These are phyloP conservation scores for Drosophila recens DNA, from an alignment of 2,888 invertebrate species.

Conservation along the genomic window DNA sequence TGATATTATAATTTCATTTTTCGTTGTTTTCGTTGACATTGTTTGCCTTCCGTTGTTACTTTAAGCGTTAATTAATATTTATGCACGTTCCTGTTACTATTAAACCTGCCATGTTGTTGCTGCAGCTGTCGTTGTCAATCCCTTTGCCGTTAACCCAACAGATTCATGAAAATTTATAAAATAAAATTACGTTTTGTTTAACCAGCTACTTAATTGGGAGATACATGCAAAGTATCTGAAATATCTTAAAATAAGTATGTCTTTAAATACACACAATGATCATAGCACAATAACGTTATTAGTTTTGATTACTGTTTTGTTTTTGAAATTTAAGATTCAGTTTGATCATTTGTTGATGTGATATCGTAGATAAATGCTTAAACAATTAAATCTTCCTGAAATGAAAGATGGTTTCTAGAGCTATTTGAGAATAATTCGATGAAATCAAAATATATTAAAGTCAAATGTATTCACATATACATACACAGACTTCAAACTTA, in stretches of 20 bases:
- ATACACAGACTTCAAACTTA: too few relatives aligned
- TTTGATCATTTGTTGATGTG: not conserved
- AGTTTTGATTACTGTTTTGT: not conserved
- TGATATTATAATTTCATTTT: conserved; percentile 38
- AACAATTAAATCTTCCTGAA: too few relatives aligned
- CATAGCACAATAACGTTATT: too few relatives aligned
- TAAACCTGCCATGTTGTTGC: conserved; percentile 20
- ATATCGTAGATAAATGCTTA: not conserved
- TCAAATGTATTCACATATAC: too few relatives aligned
- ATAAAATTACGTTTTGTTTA: not conserved
- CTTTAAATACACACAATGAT: too few relatives aligned
- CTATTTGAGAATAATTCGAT: not conserved
- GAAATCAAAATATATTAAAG: too few relatives aligned
- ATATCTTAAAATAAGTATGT: not conserved
- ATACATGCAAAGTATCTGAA: not conserved
- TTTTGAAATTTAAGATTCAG: not conserved
- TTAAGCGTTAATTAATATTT: conserved; percentile 56
- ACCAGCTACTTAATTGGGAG: not conserved
- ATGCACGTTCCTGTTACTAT: conserved; percentile 33
- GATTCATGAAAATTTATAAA: not conserved
- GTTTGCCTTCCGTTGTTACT: conserved; percentile 23
- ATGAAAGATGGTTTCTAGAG: not conserved
- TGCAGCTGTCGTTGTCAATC: conserved; percentile 11
- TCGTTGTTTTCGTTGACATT: conserved; percentile 13
- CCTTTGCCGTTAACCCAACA: not conserved